phyloP scores from a whole-genome alignment of 2,113 vertebrate species.

The Leucosticte australis region DNA sequence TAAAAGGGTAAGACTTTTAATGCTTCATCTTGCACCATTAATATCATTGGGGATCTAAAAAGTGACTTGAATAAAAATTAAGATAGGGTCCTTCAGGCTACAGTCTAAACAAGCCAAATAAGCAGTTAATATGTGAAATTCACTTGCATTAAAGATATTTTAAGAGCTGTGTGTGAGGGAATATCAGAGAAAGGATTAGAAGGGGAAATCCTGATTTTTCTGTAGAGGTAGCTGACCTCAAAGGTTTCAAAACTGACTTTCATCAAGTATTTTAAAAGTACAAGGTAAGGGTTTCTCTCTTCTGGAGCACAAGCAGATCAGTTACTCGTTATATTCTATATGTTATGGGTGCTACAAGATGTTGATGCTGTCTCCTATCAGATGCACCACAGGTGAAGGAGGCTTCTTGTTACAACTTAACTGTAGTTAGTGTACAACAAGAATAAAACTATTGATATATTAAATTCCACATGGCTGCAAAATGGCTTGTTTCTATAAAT shows the following conservation, averaged over 20 bases:
- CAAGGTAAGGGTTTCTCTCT: background rate
- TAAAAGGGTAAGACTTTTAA: background rate
- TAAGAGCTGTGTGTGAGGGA: background rate
- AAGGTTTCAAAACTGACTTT: background rate
- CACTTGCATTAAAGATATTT: background rate
- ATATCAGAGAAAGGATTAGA: background rate
- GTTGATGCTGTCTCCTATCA: background rate
- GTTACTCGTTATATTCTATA: background rate
- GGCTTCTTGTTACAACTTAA: background rate
- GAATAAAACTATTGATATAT: background rate
- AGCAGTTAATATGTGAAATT: background rate
- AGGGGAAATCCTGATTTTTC: background rate
- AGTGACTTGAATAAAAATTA: conserved; percentile 18
- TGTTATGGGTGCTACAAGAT: background rate
- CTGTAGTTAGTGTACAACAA: background rate
- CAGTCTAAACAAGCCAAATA: background rate
- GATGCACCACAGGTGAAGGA: background rate
- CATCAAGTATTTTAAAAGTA: background rate
- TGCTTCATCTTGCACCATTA: background rate
- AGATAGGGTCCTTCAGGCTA: background rate
- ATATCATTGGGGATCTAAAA: background rate
- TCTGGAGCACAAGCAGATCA: background rate
- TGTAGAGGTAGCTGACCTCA: background rate
- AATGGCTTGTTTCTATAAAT: background rate
- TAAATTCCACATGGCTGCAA: background rate